Base-by-base conservation (phyloP, 2,113 vertebrate genomes). In the Alectura lathami region DNA sequence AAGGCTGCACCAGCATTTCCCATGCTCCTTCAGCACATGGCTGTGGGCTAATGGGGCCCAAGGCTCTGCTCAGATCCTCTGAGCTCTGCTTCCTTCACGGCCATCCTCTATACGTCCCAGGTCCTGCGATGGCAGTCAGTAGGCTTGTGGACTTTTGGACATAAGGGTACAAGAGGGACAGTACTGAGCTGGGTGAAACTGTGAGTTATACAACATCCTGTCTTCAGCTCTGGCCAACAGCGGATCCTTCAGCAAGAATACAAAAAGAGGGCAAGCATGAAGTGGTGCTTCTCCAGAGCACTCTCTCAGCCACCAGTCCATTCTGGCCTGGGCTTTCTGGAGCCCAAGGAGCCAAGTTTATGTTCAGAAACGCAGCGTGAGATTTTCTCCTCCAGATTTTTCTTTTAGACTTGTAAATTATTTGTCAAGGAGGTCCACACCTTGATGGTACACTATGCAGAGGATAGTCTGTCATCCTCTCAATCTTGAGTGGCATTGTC, bases 401-500 rank as follows among this genome's bases (percentile, higher is more conserved):
- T 69, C 30, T 73, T 63, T 68, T 7, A 34, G 5, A 17, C 6
- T 30, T 10, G 26, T 32, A 14, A 40, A 57, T 38, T 30, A 30
- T 82, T 47, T 23, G 81, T 53, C 56, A n/a, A 40, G 48, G 43
- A 89, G 30, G 48, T 17, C 42, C n/a, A 42, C 20, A 21, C 64
- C 45, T 74, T 77, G 48, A 62, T 8, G 36, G 17, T 66, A 53
- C 26, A 4, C 15, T 17, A 10, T 6, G 23, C 17, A n/a, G 69
- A 47, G n/a, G n/a, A n/a, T n/a, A n/a, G n/a, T n/a, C n/a, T 48
- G 43, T 74, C 60, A 47, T 53, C 38, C 4, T 68, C n/a, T 67
- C 57, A 42, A 54, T 30, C 0, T 0, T 0, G 0, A 89, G 23
- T 56, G 30, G 16, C 60, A 53, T 21, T 7, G 6, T 69, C 64